A percentile compares a stretch with the other conserved stretches of the same genome.
Conservation (phyloP, 2,797 vertebrate genomes). For the Zenarchopterus dispar region DNA sequence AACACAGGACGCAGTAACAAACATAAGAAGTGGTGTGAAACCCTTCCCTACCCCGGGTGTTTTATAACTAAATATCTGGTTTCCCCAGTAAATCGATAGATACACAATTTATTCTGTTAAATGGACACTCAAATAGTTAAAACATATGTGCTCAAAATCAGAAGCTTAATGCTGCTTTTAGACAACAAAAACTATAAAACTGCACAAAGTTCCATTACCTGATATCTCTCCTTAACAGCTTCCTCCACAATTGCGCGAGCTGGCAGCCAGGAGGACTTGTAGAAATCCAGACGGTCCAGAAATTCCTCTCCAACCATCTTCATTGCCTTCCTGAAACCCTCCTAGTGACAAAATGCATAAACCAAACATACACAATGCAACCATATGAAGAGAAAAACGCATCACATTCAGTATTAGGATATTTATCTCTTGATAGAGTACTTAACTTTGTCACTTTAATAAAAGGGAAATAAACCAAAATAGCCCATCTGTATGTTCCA, state of each 20-base stretch:
- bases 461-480: no score
- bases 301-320: slow-evolving; percentile 89
- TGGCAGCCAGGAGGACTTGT: slow-evolving; percentile 88
- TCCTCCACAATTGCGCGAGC: slow-evolving; percentile 87
- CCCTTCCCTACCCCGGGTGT: no score
- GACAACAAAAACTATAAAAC: not conserved
- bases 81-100: no score
- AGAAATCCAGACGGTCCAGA: slow-evolving; percentile 88
- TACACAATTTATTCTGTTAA: not conserved
- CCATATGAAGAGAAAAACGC: not conserved
- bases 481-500: not conserved
- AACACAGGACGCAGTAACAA: no score
- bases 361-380: not conserved
- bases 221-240: slow-evolving; percentile 81
- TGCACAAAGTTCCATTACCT: slow-evolving; percentile 75
- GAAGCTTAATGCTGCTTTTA: not conserved
- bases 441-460: no score
- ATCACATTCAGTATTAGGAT: not conserved
- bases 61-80: no score
- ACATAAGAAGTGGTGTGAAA: no score
- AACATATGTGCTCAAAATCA: not conserved
- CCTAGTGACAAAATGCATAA: slow-evolving; percentile 69
- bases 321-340: slow-evolving; percentile 88
- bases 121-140: not conserved
- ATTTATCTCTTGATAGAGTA: no score